Percentiles rank a stretch among this genome's conserved stretches.
Evolutionary conservation across 2,797 vertebrate genomes (phyloP).

Genomic region (Sternotherus odoratus): DNA sequence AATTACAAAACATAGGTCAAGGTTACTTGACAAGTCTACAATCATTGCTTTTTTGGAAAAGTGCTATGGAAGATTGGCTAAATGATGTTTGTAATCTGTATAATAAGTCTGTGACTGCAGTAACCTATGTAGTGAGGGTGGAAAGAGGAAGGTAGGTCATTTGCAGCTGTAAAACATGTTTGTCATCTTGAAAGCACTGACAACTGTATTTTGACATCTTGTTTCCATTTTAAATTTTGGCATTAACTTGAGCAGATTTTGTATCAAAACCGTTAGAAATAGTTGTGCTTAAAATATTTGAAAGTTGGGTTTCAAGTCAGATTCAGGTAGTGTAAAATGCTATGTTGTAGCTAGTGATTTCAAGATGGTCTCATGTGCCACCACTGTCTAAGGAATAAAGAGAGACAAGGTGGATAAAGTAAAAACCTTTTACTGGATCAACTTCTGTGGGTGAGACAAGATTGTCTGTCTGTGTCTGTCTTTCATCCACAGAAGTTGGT

Average conservation of each 20-base stretch:
- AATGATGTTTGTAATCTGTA: background rate
- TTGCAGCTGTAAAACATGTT: background rate
- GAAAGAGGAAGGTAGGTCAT: background rate
- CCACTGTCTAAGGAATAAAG: background rate
- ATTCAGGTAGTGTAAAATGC: background rate
- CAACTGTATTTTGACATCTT: background rate
- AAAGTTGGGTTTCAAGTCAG: background rate
- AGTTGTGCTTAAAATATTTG: background rate
- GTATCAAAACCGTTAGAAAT: background rate
- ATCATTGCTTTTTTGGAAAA: background rate
- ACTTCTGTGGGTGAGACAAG: background rate
- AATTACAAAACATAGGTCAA: background rate
- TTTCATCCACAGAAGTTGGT: background rate
- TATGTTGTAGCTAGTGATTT: background rate
- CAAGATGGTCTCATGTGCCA: background rate
- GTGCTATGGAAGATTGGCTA: background rate
- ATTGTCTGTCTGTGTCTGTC: background rate
- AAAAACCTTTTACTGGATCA: background rate
- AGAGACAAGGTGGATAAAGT: background rate
- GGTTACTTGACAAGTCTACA: background rate
- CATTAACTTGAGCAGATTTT: background rate
- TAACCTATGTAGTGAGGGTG: background rate
- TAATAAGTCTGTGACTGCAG: background rate
- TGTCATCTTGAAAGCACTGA: background rate
- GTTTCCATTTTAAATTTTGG: rapidly evolving